phyloP scores from a whole-genome alignment of 2,888 invertebrate genomes.

The Aphidoletes aphidimyza region DNA sequence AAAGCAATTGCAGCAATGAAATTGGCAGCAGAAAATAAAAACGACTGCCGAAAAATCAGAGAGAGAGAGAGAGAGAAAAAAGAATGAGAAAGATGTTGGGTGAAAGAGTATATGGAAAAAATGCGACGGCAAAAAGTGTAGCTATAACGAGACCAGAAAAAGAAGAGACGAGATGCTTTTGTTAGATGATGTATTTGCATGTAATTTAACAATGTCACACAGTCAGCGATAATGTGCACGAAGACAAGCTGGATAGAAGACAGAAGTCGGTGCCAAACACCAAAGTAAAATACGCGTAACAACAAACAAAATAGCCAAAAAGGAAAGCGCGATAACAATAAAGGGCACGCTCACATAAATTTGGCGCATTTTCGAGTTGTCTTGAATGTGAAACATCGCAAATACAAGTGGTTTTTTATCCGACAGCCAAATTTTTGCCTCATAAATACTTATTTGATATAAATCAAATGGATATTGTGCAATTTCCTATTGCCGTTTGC shows the following conservation, averaged over 20 bases:
- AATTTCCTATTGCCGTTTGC: constrained; percentile 3
- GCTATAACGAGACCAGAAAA: constrained; percentile 25
- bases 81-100: too few relatives aligned
- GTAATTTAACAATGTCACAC: constrained; percentile 52
- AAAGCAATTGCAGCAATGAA: background rate
- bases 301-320: constrained; percentile 21
- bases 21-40: constrained; percentile 30
- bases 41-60: background rate
- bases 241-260: background rate
- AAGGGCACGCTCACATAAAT: background rate
- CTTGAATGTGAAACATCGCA: background rate
- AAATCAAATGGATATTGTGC: constrained; percentile 29
- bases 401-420: background rate
- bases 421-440: background rate
- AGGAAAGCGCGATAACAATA: background rate
- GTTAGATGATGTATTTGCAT: constrained; percentile 53
- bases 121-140: background rate
- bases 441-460: constrained; percentile 47
- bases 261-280: background rate
- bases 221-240: constrained; percentile 43
- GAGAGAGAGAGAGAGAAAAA: background rate
- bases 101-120: background rate
- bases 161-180: background rate
- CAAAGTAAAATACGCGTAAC: too few relatives aligned
- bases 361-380: background rate